phyloP scores from a whole-genome alignment of 1,140 invertebrate genomes.

The Lasaia peninsularis region DNA sequence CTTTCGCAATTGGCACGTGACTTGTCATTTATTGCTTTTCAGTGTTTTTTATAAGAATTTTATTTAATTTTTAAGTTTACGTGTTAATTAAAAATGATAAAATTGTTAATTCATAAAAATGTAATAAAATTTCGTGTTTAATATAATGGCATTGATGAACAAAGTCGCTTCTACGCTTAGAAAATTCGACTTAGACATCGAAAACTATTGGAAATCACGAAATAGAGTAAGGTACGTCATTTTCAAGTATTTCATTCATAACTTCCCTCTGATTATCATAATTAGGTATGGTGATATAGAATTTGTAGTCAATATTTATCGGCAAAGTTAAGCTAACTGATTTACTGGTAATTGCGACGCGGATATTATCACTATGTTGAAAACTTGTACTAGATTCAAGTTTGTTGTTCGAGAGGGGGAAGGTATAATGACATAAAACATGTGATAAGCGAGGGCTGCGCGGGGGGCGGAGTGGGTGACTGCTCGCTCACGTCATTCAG shows the following conservation, averaged over 20 bases:
- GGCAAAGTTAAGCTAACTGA: neutral
- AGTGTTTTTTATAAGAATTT: constrained; percentile 32
- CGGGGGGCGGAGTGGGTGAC: constrained; percentile 47
- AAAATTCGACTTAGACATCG: constrained; percentile 53
- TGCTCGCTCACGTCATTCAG: constrained; percentile 45
- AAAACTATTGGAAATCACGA: constrained; percentile 49
- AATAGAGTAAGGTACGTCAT: constrained; percentile 65
- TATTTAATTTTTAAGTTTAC: constrained; percentile 26
- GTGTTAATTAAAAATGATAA: constrained; percentile 37
- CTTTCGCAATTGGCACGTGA: constrained; percentile 68
- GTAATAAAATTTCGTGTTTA: constrained; percentile 46
- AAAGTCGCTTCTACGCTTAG: constrained; percentile 67
- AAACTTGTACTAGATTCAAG: constrained; percentile 4
- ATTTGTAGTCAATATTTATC: neutral
- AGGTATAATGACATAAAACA: constrained; percentile 35
- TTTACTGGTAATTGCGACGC: neutral
- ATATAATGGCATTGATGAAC: constrained; percentile 69
- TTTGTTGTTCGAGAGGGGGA: constrained; percentile 20
- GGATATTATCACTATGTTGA: neutral
- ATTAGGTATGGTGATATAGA: neutral
- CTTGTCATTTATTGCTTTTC: constrained; percentile 56
- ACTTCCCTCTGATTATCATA: neutral
- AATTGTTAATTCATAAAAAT: constrained; percentile 32
- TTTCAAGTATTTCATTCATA: constrained; percentile 6
- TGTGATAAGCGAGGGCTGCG: constrained; percentile 56